Base-by-base conservation (phyloP, 2,113 vertebrate genomes). In the Chloropsis hardwickii region DNA sequence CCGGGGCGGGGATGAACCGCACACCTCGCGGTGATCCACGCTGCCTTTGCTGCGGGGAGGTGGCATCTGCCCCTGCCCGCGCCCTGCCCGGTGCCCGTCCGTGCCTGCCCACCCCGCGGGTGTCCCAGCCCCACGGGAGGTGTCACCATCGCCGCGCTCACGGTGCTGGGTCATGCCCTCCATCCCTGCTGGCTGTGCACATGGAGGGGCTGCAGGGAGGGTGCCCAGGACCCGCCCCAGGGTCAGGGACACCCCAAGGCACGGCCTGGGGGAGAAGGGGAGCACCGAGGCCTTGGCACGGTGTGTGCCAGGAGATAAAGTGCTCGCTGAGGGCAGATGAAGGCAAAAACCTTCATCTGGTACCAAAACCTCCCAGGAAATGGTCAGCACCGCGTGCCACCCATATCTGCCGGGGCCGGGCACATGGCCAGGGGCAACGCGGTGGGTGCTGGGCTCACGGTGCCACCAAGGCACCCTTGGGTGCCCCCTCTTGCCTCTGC, bases 381-480 rank as follows among this genome's bases (percentile, higher is more conserved):
- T 70, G 73, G 81, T 86, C 69, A 70, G 16, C 64, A 20, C 67
- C 87, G 15, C 0, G 16, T 1, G 4, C 67, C 72, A 39, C 2
- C 47, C 3, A 0, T 61, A 83, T 83, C 94, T 94, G 64, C 45
- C 54, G 2, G 67, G 31, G 51, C 47, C 0, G 7, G 0, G 0
- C 79, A 74, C 2, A 0, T 0, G 0, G 35, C 31, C 25, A 10
- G 70, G 67, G 86, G 25, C 48, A 60, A 1, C 1, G 0, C 1
- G 1, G 20, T 8, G 60, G 45, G 17, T 48, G 24, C 80, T 8
- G 4, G 3, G 37, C 35, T 51, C 67, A 9, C 2, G 0, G 11
- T 24, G 44, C 44, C 19, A 2, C 44, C 7, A 1, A 19, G 37
- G 10, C 44, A 45, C 12, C 53, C 39, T 27, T 3, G 9, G 5